Conservation (phyloP, 2,797 vertebrate genomes). For the Trachurus trachurus region DNA sequence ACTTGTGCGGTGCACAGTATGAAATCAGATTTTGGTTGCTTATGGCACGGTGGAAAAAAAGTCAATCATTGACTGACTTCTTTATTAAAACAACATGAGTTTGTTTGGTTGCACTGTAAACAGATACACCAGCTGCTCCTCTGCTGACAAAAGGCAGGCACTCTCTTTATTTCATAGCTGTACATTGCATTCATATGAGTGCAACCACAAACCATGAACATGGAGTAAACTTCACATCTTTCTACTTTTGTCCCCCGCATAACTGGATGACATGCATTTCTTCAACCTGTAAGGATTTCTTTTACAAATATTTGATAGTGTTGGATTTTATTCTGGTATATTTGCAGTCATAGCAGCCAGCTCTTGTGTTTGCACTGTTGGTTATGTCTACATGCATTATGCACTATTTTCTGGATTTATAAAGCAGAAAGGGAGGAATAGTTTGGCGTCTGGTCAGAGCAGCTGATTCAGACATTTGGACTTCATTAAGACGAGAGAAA, state of each 20-base stretch:
- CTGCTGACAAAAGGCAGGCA: not conserved
- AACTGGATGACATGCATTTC: not conserved
- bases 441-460: constrained; percentile 21
- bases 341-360: not conserved
- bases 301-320: not conserved
- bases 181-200: not conserved
- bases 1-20: not conserved
- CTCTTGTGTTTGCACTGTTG: not conserved
- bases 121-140: constrained; percentile 28
- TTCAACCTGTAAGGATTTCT: not conserved
- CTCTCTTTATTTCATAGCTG: not conserved
- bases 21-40: constrained; percentile 21
- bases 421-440: constrained; percentile 15
- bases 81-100: constrained; percentile 34
- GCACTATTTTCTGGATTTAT: constrained; percentile 2
- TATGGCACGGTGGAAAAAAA: constrained; percentile 14
- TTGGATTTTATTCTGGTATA: not conserved
- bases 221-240: not conserved
- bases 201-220: not conserved
- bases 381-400: constrained; percentile 17
- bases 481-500: constrained; percentile 54
- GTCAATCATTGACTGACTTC: constrained; percentile 11
- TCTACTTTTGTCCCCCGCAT: not conserved
- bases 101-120: constrained; percentile 21
- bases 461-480: constrained; percentile 61